Percentiles rank a stretch among this genome's conserved stretches.
These are phyloP conservation scores for Phyto melanocephala DNA, from an alignment of 2,888 invertebrate genomes.

Conservation along the genomic window DNA sequence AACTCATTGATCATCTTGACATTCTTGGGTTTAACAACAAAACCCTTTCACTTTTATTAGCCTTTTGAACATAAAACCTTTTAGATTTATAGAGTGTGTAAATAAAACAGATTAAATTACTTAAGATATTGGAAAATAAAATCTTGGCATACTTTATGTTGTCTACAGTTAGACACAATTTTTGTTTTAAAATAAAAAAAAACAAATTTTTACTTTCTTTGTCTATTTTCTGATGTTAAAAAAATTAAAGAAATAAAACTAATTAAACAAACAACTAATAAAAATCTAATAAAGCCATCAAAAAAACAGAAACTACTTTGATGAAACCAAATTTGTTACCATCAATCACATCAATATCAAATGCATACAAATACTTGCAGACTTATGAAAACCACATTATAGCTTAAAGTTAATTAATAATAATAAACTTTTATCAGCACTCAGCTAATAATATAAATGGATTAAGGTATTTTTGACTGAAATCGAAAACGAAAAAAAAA, in stretches of 20 bases:
- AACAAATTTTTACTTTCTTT: too few relatives aligned
- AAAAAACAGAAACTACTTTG: background rate
- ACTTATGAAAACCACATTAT: background rate
- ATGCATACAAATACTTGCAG: background rate
- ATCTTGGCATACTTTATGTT: background rate
- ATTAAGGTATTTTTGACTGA: background rate
- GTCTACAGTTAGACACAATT: background rate
- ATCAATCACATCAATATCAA: constrained; percentile 14
- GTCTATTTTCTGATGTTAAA: too few relatives aligned
- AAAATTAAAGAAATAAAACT: too few relatives aligned
- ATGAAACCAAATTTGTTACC: constrained; percentile 5
- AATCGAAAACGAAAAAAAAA: background rate
- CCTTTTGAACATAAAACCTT: background rate
- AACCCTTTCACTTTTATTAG: constrained; percentile 22
- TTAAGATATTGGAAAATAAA: background rate
- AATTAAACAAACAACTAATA: constrained; percentile 2
- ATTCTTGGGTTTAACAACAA: background rate
- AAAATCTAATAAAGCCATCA: constrained; percentile 2
- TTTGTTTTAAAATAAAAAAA: too few relatives aligned
- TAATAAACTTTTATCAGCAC: constrained; percentile 53
- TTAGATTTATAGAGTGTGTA: too few relatives aligned
- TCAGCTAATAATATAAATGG: constrained; percentile 47
- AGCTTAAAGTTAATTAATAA: constrained; percentile 38
- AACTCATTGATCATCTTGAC: background rate
- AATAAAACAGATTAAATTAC: background rate